These are phyloP conservation scores for Pangasius krempfi DNA, from an alignment of 2,797 vertebrate genomes.

Conservation along the genomic window DNA sequence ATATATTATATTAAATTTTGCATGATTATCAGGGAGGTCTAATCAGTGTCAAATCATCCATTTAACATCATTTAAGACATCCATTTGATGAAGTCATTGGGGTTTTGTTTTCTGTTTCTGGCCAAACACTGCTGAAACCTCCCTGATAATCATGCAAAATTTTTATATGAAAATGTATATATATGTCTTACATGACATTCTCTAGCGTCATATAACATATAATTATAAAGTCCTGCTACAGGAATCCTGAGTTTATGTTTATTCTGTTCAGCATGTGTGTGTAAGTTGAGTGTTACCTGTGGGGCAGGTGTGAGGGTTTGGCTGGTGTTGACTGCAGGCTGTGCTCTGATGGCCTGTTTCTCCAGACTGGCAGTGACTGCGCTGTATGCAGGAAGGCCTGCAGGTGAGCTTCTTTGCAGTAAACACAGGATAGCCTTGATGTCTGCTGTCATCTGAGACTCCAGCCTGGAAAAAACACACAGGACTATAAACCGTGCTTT, in stretches of 20 bases:
- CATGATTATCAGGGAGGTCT: neutral
- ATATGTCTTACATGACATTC: neutral
- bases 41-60: neutral
- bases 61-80: too few relatives aligned
- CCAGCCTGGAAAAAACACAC: constrained; percentile 77
- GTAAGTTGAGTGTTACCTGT: constrained; percentile 65
- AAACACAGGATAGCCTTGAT: constrained; percentile 95
- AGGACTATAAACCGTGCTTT: neutral
- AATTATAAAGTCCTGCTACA: neutral
- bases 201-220: neutral
- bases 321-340: constrained; percentile 78
- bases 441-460: constrained; percentile 94
- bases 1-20: neutral
- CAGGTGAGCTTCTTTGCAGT: constrained; percentile 86
- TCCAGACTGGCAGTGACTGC: constrained; percentile 85
- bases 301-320: constrained; percentile 81
- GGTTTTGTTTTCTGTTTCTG: too few relatives aligned
- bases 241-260: neutral
- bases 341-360: constrained; percentile 77
- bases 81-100: too few relatives aligned
- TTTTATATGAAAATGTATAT: too few relatives aligned
- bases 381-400: constrained; percentile 93
- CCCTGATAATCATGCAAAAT: too few relatives aligned
- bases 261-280: neutral
- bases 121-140: too few relatives aligned